phyloP scores from a whole-genome alignment of 2,888 invertebrate genomes.

The Lepeophtheirus nordmannii region DNA sequence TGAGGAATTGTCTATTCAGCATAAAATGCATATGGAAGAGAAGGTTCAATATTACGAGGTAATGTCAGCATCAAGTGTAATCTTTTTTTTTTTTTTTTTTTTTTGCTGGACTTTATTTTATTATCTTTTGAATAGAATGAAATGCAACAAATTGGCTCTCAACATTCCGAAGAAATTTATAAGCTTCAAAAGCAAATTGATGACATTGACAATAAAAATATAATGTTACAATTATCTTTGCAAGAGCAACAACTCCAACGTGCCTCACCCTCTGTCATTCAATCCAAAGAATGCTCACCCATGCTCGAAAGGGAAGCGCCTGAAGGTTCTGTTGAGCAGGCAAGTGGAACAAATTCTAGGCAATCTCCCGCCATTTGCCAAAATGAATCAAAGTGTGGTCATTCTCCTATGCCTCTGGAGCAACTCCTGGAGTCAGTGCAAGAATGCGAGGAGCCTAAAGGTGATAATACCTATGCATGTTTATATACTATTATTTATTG shows the following conservation, averaged over 20 bases:
- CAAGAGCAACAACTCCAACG: not conserved
- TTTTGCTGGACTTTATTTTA: not conserved
- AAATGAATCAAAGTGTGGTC: not conserved
- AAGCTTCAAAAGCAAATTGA: constrained; percentile 36
- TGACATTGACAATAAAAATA: constrained; percentile 31
- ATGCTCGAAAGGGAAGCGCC: not conserved
- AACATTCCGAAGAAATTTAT: not conserved
- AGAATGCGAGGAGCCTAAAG: not conserved
- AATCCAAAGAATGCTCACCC: not conserved
- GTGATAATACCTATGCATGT: not conserved
- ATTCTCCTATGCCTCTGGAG: not conserved
- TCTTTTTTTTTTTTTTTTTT: not conserved
- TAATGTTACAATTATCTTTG: constrained; percentile 8
- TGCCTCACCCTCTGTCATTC: not conserved
- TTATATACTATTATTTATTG: no score
- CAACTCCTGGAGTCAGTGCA: not conserved
- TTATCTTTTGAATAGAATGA: not conserved
- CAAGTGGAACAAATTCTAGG: not conserved
- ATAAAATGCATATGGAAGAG: not conserved
- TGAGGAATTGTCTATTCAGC: not conserved
- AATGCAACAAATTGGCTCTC: not conserved
- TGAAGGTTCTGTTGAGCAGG: not conserved
- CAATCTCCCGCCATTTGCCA: not conserved
- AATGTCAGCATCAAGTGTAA: not conserved
- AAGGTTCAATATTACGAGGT: not conserved